phyloP scores from a whole-genome alignment of 2,113 vertebrate genomes.

The Vulpes ferrilata region DNA sequence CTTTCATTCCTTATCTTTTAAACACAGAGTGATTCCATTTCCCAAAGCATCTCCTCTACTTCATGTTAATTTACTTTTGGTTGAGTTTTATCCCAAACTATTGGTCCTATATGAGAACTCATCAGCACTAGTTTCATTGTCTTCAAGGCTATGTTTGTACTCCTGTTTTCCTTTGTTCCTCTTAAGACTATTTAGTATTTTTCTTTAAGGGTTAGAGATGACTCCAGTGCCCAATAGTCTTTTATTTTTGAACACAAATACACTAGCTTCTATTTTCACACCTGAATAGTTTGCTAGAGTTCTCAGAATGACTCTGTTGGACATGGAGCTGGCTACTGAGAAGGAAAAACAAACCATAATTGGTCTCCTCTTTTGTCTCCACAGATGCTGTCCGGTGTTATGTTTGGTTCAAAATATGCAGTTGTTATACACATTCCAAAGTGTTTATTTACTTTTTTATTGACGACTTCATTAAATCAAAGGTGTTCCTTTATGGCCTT shows the following conservation, averaged over 20 bases:
- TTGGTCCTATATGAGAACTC: not conserved
- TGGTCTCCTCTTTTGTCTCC: not conserved
- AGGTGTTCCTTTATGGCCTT: not conserved
- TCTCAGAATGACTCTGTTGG: constrained; percentile 1
- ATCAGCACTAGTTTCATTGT: not conserved
- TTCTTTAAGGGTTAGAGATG: not conserved
- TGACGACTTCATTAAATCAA: constrained; percentile 42
- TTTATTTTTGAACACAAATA: constrained; percentile 7
- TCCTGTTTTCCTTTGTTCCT: not conserved
- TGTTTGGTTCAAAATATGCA: not conserved
- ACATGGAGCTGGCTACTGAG: not conserved
- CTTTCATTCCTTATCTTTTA: not conserved
- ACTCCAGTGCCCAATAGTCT: not conserved
- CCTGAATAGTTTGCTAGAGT: not conserved
- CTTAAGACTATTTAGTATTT: not conserved
- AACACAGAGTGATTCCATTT: not conserved
- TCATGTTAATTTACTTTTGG: not conserved
- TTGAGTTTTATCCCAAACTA: not conserved
- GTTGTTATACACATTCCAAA: not conserved
- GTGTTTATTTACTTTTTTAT: constrained; percentile 27
- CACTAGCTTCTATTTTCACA: not conserved
- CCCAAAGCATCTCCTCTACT: not conserved
- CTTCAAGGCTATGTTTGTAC: not conserved
- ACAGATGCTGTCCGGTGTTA: not conserved
- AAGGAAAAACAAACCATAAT: not conserved